Conservation (phyloP, 2,888 invertebrate species). For the Latrodectus hesperus region DNA sequence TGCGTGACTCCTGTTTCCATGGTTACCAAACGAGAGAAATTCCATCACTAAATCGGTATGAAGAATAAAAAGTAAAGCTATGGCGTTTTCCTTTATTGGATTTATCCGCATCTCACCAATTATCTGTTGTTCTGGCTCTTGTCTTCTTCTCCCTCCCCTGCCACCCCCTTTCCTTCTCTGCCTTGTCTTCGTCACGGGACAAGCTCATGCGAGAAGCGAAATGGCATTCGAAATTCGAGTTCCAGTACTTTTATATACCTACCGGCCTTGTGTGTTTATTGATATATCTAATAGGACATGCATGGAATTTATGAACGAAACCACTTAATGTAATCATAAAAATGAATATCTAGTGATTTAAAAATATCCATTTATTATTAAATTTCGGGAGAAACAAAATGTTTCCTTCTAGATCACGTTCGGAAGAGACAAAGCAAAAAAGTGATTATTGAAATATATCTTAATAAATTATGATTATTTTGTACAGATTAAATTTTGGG, state of each 20-base stretch:
- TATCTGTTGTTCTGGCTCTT: conserved; percentile 52
- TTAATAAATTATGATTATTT: too few species aligned
- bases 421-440: too few species aligned
- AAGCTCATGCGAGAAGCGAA: neutral
- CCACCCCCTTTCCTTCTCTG: neutral
- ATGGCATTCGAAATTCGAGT: neutral
- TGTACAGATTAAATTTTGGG: too few species aligned
- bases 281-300: too few species aligned
- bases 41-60: conserved; percentile 47
- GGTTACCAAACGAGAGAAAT: conserved; percentile 19
- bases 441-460: too few species aligned
- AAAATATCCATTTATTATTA: too few species aligned
- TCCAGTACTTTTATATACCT: neutral
- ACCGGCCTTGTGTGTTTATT: neutral
- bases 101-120: conserved; percentile 56
- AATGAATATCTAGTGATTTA: too few species aligned
- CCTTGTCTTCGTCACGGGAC: conserved; percentile 28
- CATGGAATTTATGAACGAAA: too few species aligned
- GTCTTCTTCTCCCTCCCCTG: conserved; percentile 7
- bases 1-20: conserved; percentile 32
- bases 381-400: too few species aligned
- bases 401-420: too few species aligned
- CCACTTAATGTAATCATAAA: too few species aligned
- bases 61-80: conserved; percentile 47
- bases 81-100: conserved; percentile 58